Evolutionary conservation across 1,140 invertebrate species (phyloP).

Genomic region (Plectrocnemia conspersa): DNA sequence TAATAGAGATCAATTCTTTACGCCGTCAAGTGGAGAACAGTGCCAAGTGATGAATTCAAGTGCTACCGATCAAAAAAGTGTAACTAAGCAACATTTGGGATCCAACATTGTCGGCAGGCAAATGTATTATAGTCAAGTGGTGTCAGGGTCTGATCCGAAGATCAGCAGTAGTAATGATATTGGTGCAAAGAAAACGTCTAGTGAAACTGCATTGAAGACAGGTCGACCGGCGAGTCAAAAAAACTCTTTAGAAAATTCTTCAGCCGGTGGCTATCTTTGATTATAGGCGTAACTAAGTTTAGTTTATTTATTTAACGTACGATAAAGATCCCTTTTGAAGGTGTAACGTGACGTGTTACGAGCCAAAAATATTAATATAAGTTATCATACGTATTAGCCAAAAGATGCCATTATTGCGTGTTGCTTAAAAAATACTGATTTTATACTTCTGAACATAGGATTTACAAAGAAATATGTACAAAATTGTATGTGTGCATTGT

Average conservation of each 20-base stretch:
- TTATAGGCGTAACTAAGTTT: conserved; percentile 5
- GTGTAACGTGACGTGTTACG: background rate
- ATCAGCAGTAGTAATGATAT: conserved; percentile 4
- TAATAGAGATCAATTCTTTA: conserved; percentile 37
- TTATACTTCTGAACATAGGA: too few species aligned
- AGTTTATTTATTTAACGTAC: background rate
- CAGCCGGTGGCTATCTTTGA: conserved; percentile 30
- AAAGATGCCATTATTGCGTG: conserved; percentile 1
- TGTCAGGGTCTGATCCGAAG: conserved; percentile 17
- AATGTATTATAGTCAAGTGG: conserved; percentile 33
- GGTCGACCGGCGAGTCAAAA: conserved; percentile 20
- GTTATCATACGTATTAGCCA: too few species aligned
- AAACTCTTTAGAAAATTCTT: conserved; percentile 31
- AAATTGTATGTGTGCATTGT: too few species aligned
- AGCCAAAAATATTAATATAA: conserved; percentile 2
- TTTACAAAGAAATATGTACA: too few species aligned
- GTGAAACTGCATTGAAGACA: conserved; percentile 23
- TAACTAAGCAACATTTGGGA: conserved; percentile 29
- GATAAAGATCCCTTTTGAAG: background rate
- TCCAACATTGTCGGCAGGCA: conserved; percentile 33
- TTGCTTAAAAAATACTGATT: too few species aligned
- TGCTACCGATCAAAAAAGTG: conserved; percentile 14
- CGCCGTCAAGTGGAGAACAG: conserved; percentile 26
- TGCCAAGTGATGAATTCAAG: conserved; percentile 6
- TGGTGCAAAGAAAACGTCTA: conserved; percentile 26